Evolutionary conservation across 2,888 invertebrate genomes (phyloP), one percentile per base, ranked within the genome.

Genomic region (Euplagia quadripunctaria): DNA sequence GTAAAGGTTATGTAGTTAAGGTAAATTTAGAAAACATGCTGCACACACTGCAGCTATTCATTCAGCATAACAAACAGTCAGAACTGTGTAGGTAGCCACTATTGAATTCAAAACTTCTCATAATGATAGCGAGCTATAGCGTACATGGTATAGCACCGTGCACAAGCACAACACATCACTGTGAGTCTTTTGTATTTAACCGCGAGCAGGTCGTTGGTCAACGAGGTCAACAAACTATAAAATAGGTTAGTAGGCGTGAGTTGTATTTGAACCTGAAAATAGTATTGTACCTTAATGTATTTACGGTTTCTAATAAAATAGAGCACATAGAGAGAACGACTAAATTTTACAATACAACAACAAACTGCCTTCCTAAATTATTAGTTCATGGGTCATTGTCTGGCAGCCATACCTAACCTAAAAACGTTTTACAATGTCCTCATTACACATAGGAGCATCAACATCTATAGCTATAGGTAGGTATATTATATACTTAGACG

Each of bases 161-260:
- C 76, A 79, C 79, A 79, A 79, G 79, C 76, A 79, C 79, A 79
- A 79, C 75, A 82, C 80, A 84, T 84, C 77, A 75, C 71, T 72
- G 67, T 74, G 83, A 76, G 80, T 79, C 87, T 87, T 89, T 88
- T 88, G 87, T 88, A 82, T 85, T 86, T 83, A 86, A 86, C 86
- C 81, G 76, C 81, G 75, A 71, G 71, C 90, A 88, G 88, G 88
- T 89, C 89, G 86, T 86, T 89, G 91, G 87, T 88, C 88, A 92
- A 87, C 88, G 88, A 89, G 92, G 92, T 91, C 91, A 89, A 87
- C 89, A 90, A 92, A 92, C 91, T 89, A 87, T 90, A 84, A 88
- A 88, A 86, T 87, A 81, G 90, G 90, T 90, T 86, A 89, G 83
- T 87, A 84, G 86, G 84, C 80, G 80, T 76, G 73, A 77, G 79